Evolutionary conservation across 35 echinoderm and acorn worm genomes (phyloP), one percentile per base, ranked within the genome.

Genomic region (Strongylocentrotus purpuratus): DNA sequence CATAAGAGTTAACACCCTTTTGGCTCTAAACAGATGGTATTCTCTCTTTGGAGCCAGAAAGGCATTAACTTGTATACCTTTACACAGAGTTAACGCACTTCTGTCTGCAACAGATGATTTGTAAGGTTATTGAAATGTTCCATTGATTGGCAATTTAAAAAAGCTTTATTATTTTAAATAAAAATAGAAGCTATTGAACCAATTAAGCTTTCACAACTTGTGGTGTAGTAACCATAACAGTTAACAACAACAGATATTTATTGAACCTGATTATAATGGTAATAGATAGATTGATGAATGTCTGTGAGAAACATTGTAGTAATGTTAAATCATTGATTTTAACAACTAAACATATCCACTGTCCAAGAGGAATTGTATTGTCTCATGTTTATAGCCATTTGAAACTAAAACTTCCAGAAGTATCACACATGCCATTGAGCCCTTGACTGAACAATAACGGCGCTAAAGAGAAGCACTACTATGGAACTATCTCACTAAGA

Each of bases 401-500:
- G 65, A 78, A 78, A 78, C 65, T 78, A 78, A 78, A 78, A 78
- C 65, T 78, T 78, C 65, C 65, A 78, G 65, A 28, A 78, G 65
- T 78, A 78, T n/a, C 65, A 28, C 20, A 78, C 6, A 78, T 78
- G 65, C 65, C 5, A 8, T 78, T n/a, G 65, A 7, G 18, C 28
- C 65, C n/a, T 78, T n/a, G 65, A 78, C n/a, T 28, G 65, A 78
- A 78, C 65, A 22, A 78, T 78, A n/a, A 78, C 28, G 22, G 25
- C 25, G 5, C 20, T 78, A 78, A 78, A 78, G 65, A 78, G 65
- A 78, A 78, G 65, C 25, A 28, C 65, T 78, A 8, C 65, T 7
- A 78, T 28, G 6, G 65, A 78, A 78, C 20, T 78, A 78, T 78
- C 65, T 28, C 65, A 70, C 50, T 10, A 41, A 78, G 20, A 22